Evolutionary conservation across 1,140 invertebrate species (phyloP), one percentile per base, ranked within the genome.

Genomic region (Uloborus diversus): DNA sequence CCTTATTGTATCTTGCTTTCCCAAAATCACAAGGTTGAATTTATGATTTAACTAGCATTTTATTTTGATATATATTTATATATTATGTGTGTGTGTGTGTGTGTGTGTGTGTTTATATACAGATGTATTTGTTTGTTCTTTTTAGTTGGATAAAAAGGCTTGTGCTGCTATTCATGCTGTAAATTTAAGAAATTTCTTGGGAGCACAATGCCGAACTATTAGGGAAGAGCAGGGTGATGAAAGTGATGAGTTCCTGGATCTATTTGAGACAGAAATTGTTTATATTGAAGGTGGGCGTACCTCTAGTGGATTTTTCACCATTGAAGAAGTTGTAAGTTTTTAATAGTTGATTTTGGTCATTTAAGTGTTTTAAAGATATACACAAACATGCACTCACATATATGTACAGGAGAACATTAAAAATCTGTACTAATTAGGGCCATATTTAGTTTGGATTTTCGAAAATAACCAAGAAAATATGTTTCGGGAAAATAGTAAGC

Each of bases 141-240:
- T 59, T 23, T 57, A 79, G 59, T 87, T 99, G 84, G 98, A 99
- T 87, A 99, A 99, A 88, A 92, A 96, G 83, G 97, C 98, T 5
- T 99, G 98, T 88, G 93, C 98, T 3, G 98, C 98, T 0, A 99
- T 99, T 85, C 98, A 99, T 88, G 97, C 98, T 9, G 98, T 99
- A 0, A 99, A 99, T 89, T 89, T 99, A 51, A 89, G 98, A 42
- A 99, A 99, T 86, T 93, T 94, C 86, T 88, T 99, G 20, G 96
- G 97, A 13, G 97, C 98, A 4, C 92, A 95, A 82, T 95, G 94
- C 87, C 92, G 98, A n/a, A 99, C 97, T n/a, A 93, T 96, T 66
- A 89, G 98, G 30, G 97, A 99, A 88, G 98, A 99, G 88, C 96
- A 99, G 89, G 89, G 88, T 53, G 98, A 99, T 84, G 98, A 99